Evolutionary conservation across 2,888 invertebrate genomes (phyloP), one percentile per base, ranked within the genome.

Genomic region (Rhimphoctona megacephalus): DNA sequence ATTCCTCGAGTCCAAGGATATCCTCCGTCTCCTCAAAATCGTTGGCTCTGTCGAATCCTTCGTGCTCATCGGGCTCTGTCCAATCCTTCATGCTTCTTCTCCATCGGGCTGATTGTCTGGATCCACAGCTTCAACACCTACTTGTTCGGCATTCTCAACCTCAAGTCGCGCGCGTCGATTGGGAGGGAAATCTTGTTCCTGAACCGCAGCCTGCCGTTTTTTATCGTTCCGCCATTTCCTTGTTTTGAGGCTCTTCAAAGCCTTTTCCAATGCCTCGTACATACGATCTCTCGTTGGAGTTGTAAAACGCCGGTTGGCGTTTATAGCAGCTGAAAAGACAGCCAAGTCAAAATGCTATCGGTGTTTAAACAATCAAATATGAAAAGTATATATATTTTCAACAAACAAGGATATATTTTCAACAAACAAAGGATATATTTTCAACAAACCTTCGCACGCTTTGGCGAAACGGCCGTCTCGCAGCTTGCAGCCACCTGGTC

Each of bases 211-310:
- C 5, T n/a, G 67, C 14, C 43, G 11, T 43, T 67, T 67, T 22
- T 43, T 67, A 22, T 5, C 43, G 39, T 67, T 33, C 6, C 43
- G 69, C 69, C 69, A 69, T 39, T 69, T 69, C 14, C 69, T 39
- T 9, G 46, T 17, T 14, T 69, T 69, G 1, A 69, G 43, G 22
- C 69, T 39, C 7, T 69, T 69, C 39, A 69, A n/a, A 14, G 69
- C 69, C 25, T 69, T 69, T 14, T 69, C 39, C 14, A 69, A n/a
- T 2, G 69, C 69, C 22, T 8, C n/a, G 11, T 46, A 1, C 17
- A 69, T 22, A 14, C 39, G n/a, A 19, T 22, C 43, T 6, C 3
- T 43, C n/a, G 43, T 14, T 1, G 22, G 46, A 8, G 11, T 9
- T 0, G 14, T 43, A 14, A 43, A 69, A 5, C 25, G 43, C 2